Evolutionary conservation across 2,888 invertebrate species (phyloP).

Genomic region (Ectobius pallidus): DNA sequence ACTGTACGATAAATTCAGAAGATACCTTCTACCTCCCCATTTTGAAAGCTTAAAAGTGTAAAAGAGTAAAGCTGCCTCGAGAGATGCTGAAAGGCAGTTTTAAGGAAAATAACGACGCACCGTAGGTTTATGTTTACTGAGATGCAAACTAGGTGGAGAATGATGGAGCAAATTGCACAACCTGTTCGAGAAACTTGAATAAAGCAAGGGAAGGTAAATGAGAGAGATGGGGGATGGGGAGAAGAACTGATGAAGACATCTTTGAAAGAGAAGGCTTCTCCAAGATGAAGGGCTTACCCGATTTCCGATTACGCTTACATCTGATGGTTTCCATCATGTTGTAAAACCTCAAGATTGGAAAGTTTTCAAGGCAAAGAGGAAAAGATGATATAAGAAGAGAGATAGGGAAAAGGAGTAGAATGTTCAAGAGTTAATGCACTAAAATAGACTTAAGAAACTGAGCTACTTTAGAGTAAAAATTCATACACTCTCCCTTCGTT

Average conservation of each 20-base stretch:
- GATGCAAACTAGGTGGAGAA: no score
- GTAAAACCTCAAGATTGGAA: conserved; percentile 5
- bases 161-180: no score
- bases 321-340: conserved; percentile 2
- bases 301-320: background rate
- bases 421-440: background rate
- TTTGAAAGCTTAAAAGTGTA: no score
- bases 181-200: no score
- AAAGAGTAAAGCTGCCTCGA: no score
- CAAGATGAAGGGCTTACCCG: background rate
- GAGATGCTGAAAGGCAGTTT: no score
- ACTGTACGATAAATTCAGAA: no score
- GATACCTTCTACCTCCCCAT: no score
- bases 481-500: background rate
- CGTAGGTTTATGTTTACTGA: no score
- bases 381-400: background rate
- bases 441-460: background rate
- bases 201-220: background rate
- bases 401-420: background rate
- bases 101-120: no score
- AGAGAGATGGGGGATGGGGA: background rate
- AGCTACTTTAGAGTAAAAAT: background rate
- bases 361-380: background rate
- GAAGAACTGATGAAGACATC: background rate
- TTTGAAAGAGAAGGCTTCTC: background rate